These are phyloP conservation scores for Engraulis encrasicolus DNA, from an alignment of 2,113 vertebrate genomes.

Conservation along the genomic window DNA sequence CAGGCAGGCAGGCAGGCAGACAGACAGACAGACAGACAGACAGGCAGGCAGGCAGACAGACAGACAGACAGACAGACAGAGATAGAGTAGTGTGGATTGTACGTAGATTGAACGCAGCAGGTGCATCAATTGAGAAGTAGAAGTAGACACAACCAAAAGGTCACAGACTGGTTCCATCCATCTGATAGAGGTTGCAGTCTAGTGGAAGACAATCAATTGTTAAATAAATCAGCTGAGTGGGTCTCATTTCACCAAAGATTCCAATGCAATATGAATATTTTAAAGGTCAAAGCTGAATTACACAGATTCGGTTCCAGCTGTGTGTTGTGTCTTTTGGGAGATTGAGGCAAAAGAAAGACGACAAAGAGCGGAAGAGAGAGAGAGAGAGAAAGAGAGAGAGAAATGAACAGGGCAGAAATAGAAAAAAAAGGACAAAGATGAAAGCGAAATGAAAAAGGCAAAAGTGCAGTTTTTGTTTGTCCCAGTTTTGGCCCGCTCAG, in stretches of 20 bases:
- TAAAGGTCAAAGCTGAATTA: not conserved
- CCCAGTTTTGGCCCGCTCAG: not conserved
- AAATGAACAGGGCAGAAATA: not conserved
- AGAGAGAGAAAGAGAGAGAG: not conserved
- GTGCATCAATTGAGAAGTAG: not conserved
- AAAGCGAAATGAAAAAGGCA: not conserved
- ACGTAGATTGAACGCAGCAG: too few species aligned
- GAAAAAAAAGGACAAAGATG: not conserved
- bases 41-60: too few species aligned
- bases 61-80: too few species aligned
- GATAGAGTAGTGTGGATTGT: too few species aligned
- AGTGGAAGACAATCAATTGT: conserved; percentile 17
- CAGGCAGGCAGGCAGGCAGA: too few species aligned
- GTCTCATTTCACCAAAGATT: not conserved
- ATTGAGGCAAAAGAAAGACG: not conserved
- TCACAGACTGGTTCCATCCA: not conserved
- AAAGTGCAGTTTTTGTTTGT: not conserved
- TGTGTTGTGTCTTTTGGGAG: not conserved
- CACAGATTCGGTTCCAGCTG: not conserved
- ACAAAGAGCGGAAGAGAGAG: not conserved
- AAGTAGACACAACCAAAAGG: not conserved
- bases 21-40: too few species aligned
- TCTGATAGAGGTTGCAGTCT: not conserved
- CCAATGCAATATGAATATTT: not conserved
- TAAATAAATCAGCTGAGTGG: not conserved